phyloP scores from a whole-genome alignment of 2,113 vertebrate species.

The Phoenicopterus ruber region DNA sequence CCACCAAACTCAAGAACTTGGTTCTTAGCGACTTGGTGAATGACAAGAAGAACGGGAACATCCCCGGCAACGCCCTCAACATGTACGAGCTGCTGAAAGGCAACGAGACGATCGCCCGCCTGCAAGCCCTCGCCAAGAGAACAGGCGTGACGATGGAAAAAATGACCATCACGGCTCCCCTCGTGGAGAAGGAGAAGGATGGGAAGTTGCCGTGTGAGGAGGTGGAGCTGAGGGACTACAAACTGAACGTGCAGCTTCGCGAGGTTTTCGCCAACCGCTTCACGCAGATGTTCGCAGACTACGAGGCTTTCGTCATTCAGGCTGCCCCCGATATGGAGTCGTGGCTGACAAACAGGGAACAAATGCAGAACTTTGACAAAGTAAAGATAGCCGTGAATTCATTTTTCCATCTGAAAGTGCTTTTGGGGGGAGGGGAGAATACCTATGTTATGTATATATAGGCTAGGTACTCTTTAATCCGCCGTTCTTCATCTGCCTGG shows the following conservation, averaged over 20 bases:
- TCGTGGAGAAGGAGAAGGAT: constrained; percentile 68
- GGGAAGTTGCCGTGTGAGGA: constrained; percentile 78
- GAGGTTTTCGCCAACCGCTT: constrained; percentile 93
- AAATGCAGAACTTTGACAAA: constrained; percentile 96
- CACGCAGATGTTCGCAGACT: constrained; percentile 89
- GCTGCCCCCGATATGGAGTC: constrained; percentile 89
- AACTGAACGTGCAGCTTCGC: constrained; percentile 89
- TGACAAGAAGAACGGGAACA: constrained; percentile 91
- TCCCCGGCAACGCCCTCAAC: constrained; percentile 81
- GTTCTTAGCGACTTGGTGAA: constrained; percentile 89
- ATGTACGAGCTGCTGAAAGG: constrained; percentile 86
- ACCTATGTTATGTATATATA: background rate
- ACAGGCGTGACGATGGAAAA: constrained; percentile 83
- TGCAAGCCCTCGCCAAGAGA: constrained; percentile 88
- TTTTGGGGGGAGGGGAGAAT: background rate
- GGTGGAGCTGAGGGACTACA: constrained; percentile 83
- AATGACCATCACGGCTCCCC: constrained; percentile 71
- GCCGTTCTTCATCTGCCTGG: background rate
- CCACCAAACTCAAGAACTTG: constrained; percentile 79
- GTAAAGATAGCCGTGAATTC: constrained; percentile 66
- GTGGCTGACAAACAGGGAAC: constrained; percentile 93
- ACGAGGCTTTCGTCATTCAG: constrained; percentile 94
- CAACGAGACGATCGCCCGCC: constrained; percentile 85
- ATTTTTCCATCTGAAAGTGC: background rate
- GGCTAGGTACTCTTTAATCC: background rate